Conservation (phyloP, 2,797 vertebrate genomes). For the Remorina albescens region DNA sequence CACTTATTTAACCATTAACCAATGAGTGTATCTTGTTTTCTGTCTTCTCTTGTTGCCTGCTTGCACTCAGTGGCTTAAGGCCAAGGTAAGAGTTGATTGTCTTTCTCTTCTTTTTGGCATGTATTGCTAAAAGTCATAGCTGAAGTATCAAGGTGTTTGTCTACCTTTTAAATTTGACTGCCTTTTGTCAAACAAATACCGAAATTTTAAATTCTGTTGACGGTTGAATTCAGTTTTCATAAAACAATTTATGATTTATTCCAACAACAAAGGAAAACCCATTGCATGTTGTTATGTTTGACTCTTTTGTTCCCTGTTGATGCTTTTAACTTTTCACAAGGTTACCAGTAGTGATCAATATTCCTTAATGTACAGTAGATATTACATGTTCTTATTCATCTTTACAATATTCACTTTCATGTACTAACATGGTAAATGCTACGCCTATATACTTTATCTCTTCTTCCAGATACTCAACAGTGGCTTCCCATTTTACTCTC, state of each 20-base stretch:
- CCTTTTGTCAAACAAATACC: neutral
- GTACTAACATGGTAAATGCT: neutral
- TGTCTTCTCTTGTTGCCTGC: conserved; percentile 89
- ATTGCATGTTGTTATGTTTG: neutral
- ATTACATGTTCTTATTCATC: neutral
- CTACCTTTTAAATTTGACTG: neutral
- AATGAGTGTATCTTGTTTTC: conserved; percentile 79
- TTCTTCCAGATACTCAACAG: neutral
- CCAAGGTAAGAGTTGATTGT: conserved; percentile 94
- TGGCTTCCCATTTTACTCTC: neutral
- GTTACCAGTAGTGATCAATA: neutral
- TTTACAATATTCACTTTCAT: neutral
- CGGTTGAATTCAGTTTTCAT: neutral
- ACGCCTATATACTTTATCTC: neutral
- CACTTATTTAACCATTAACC: conserved; percentile 60
- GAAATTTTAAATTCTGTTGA: neutral
- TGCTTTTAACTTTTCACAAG: neutral
- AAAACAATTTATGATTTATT: conserved; percentile 9
- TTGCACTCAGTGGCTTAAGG: conserved; percentile 99
- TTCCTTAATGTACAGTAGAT: neutral
- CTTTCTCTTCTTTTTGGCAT: conserved; percentile 79
- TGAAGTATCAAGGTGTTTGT: neutral
- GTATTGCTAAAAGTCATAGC: neutral
- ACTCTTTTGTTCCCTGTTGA: neutral
- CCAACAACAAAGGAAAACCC: neutral